Evolutionary conservation across 2,888 invertebrate species (phyloP), one percentile per base, ranked within the genome.

Genomic region (Phorcus lineatus): DNA sequence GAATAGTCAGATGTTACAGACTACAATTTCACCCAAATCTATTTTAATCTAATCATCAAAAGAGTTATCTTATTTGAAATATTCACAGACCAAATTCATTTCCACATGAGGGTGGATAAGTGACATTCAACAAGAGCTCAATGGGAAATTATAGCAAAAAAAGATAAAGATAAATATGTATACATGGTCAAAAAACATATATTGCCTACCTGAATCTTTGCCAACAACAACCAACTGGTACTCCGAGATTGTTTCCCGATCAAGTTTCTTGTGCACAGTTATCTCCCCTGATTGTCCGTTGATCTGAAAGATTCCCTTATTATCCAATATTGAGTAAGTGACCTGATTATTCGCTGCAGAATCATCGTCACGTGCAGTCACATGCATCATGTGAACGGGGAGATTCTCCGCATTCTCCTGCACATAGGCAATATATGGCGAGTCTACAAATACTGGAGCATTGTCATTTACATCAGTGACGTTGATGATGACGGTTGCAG

Each of bases 401-500:
- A 96, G 89, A 95, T 95, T 67, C n/a, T 80, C 82, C 81, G 89
- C 86, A 54, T 90, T 89, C 82, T 99, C 98, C 96, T 97, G 97
- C 81, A 98, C 97, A 92, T 96, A 96, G 4, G 97, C 97, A 91
- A 97, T 94, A 94, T 98, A 98, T 0, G 98, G 98, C n/a, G 98
- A 97, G 94, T 98, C 97, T 87, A 97, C 94, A 94, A 98, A 98
- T 67, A 97, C 96, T 70, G 98, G 98, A 47, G 96, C 96, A 92
- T 97, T 97, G 94, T 98, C 98, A 94, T 98, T 98, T 91, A 98
- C 96, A 93, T 98, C 98, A 86, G 96, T 95, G 78, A 98, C 96
- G 80, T 95, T 95, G 90, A 98, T 96, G 83, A 96, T 95, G 88
- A 98, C 95, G 84, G 93, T 90, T 77, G 94, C 87, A 95, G 97